These are phyloP conservation scores for Cosmorhoe ocellata DNA, from an alignment of 2,888 invertebrate species.

Conservation along the genomic window DNA sequence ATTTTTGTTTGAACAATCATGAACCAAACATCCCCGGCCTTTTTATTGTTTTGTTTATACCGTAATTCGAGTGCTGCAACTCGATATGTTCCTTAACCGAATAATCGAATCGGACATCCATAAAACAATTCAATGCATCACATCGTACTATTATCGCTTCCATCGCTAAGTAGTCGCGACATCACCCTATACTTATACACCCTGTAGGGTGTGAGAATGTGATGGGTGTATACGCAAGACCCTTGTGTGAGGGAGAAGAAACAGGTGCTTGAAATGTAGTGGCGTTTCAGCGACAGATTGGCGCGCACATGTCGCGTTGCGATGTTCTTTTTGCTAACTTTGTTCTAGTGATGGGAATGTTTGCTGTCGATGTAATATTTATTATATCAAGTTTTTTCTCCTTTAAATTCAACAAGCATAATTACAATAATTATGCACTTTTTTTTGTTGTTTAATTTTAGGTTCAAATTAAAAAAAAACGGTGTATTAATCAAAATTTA, in stretches of 20 bases:
- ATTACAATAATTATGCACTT: no score
- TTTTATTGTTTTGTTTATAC: slow-evolving; percentile 25
- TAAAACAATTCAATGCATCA: slow-evolving; percentile 68
- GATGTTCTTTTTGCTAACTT: slow-evolving; percentile 77
- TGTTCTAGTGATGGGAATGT: slow-evolving; percentile 40
- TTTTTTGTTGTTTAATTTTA: no score
- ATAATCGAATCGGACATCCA: slow-evolving; percentile 69
- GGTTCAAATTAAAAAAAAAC: no score
- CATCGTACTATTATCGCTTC: slow-evolving; percentile 65
- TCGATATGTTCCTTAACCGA: slow-evolving; percentile 53
- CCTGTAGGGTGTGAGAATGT: slow-evolving; percentile 48
- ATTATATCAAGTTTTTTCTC: no score
- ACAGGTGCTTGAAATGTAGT: slow-evolving; percentile 56
- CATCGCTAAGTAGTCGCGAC: slow-evolving; percentile 74
- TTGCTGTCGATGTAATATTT: slow-evolving; percentile 25
- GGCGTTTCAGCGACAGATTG: slow-evolving; percentile 79
- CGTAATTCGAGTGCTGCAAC: slow-evolving; percentile 45
- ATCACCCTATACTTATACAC: slow-evolving; percentile 33
- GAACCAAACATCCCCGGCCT: slow-evolving; percentile 1
- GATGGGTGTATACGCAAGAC: slow-evolving; percentile 31
- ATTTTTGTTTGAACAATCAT: neutral
- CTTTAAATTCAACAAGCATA: no score
- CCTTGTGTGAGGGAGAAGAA: slow-evolving; percentile 43
- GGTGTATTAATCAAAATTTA: no score
- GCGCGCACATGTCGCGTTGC: slow-evolving; percentile 78